phyloP scores from a whole-genome alignment of 1,140 invertebrate species.

The Drosophila baimaii region DNA sequence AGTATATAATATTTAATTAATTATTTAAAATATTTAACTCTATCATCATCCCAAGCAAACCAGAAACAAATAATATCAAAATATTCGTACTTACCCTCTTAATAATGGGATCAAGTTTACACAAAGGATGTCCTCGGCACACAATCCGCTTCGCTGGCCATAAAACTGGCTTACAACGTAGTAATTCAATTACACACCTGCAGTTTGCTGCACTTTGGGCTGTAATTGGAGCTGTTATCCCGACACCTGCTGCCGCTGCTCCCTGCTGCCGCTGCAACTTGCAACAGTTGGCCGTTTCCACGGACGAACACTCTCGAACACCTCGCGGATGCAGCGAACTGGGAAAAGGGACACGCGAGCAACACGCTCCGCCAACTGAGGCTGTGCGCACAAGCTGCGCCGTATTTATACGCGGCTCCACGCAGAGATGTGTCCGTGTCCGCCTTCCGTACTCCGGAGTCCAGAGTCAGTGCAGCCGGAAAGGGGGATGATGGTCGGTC shows the following conservation, averaged over 20 bases:
- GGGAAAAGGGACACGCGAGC: constrained; percentile 58
- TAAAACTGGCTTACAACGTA: neutral
- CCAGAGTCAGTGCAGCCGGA: constrained; percentile 8
- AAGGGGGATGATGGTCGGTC: constrained; percentile 8
- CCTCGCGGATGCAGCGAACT: constrained; percentile 31
- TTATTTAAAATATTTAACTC: no score
- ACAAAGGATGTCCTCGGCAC: neutral
- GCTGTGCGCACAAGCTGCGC: constrained; percentile 54
- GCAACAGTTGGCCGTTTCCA: constrained; percentile 35
- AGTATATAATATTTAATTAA: neutral
- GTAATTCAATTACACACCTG: constrained; percentile 28
- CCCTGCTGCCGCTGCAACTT: constrained; percentile 17
- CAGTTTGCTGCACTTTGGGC: constrained; percentile 13
- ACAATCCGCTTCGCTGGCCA: constrained; percentile 6
- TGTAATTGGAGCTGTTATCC: constrained; percentile 25
- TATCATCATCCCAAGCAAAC: neutral
- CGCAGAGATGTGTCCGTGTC: constrained; percentile 20
- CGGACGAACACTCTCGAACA: constrained; percentile 15
- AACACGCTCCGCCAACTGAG: constrained; percentile 72
- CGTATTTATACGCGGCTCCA: constrained; percentile 67
- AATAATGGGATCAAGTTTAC: neutral
- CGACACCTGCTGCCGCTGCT: neutral
- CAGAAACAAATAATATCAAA: neutral
- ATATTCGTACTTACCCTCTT: neutral
- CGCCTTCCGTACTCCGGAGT: constrained; percentile 9